These are phyloP conservation scores for Oncopeltus fasciatus DNA, from an alignment of 1,140 invertebrate species.

Conservation along the genomic window DNA sequence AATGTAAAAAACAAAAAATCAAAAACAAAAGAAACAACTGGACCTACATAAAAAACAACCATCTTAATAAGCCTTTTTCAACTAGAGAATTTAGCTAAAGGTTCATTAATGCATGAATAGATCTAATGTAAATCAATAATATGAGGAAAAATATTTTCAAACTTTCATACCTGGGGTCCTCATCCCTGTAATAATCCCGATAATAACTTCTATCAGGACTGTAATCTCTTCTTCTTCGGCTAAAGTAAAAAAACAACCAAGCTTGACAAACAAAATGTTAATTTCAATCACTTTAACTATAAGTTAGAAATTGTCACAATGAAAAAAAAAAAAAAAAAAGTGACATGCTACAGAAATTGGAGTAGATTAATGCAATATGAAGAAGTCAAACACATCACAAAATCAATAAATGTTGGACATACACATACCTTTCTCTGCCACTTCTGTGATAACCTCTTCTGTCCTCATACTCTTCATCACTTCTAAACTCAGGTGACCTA, in stretches of 20 bases:
- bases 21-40: too few relatives aligned
- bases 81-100: too few relatives aligned
- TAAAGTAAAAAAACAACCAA: neutral
- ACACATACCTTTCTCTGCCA: conserved; percentile 20
- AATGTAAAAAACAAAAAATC: too few relatives aligned
- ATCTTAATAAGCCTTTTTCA: too few relatives aligned
- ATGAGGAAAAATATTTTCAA: too few relatives aligned
- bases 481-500: conserved; percentile 23
- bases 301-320: neutral
- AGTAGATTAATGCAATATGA: too few relatives aligned
- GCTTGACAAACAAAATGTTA: neutral
- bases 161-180: neutral
- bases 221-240: conserved; percentile 8
- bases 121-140: too few relatives aligned
- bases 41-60: too few relatives aligned
- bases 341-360: too few relatives aligned
- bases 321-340: too few relatives aligned
- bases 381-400: too few relatives aligned
- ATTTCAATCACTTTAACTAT: neutral
- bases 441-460: conserved; percentile 18
- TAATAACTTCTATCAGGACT: conserved; percentile 12
- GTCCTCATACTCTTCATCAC: conserved; percentile 25
- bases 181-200: conserved; percentile 13
- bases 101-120: too few relatives aligned
- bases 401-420: neutral